Evolutionary conservation across 2,797 vertebrate species (phyloP).

Genomic region (Sphaeramia orbicularis): DNA sequence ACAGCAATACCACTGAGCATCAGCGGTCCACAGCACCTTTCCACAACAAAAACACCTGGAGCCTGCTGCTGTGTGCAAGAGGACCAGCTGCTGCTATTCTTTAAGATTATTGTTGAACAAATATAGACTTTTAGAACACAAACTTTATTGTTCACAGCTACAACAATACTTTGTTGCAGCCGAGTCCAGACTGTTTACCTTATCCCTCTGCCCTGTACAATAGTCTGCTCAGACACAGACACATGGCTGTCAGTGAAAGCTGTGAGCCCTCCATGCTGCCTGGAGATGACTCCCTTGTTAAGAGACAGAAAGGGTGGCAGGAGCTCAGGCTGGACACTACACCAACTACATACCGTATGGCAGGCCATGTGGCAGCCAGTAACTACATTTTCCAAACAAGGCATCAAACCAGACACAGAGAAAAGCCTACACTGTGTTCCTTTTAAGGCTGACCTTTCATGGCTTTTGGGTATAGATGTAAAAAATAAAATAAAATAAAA

Average conservation of each 20-base stretch:
- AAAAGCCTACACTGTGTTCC: not conserved
- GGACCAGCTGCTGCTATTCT: conserved; percentile 26
- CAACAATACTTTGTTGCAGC: conserved; percentile 28
- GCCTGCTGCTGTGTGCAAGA: conserved; percentile 9
- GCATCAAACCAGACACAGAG: conserved; percentile 8
- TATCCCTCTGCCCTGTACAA: conserved; percentile 21
- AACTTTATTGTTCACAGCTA: conserved; percentile 5
- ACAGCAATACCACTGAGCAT: conserved; percentile 22
- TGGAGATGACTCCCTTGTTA: conserved; percentile 56
- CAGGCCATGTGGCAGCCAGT: conserved; percentile 61
- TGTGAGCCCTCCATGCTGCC: conserved; percentile 51
- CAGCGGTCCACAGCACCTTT: conserved; percentile 36
- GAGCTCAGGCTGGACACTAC: conserved; percentile 56
- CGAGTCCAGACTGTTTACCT: conserved; percentile 51
- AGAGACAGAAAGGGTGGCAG: conserved; percentile 52
- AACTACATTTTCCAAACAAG: conserved; percentile 29
- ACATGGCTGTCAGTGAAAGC: conserved; percentile 64
- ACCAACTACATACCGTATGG: conserved; percentile 53
- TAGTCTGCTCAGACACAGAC: conserved; percentile 44
- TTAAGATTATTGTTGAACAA: conserved; percentile 17
- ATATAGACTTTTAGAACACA: conserved; percentile 21
- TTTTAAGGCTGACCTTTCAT: not conserved
- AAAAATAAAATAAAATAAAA: not conserved
- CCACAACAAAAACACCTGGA: conserved; percentile 38
- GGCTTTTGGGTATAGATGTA: not conserved